Evolutionary conservation across 2,797 vertebrate species (phyloP), one percentile per base, ranked within the genome.

Genomic region (Falco naumanni): DNA sequence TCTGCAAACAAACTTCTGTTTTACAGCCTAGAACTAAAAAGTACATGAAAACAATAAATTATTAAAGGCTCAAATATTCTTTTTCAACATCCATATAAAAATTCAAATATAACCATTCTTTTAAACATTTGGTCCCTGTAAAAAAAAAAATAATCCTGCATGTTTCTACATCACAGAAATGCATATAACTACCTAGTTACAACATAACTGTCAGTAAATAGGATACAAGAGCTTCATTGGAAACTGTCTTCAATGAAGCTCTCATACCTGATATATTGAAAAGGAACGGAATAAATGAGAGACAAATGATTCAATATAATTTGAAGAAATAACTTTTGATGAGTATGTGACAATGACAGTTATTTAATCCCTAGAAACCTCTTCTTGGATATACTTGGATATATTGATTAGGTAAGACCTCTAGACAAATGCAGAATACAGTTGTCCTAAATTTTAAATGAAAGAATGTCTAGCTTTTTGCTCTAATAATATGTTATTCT

Each of bases 1-100:
- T 95, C 45, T 75, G 87, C 82, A 96, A 90, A 90, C 68, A 95
- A 96, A 93, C 84, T 96, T 96, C 60, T 94, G 84, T 34, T 94
- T 95, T 96, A 96, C 89, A 96, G 74, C 31, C 12, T 15, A 70
- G 93, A 88, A 43, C 54, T 39, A 90, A 95, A 81, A 94, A 88
- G 37, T 87, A 84, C 91, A 89, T 1, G 7, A 84, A 96, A 92
- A 88, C 59, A 93, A 93, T 96, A 70, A 97, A 96, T 96, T 96
- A 90, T 93, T 95, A 90, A 97, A 93, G 90, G 25, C 1, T 7
- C 69, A 90, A 87, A 95, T 89, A 90, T 63, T 82, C 75, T n/a
- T 56, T 72, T 91, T 90, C 18, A 8, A 91, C 72, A 89, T 54
- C 31, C 25, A 60, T 39, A 28, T 39, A 63, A 80, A 95, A 94